A percentile compares a stretch with the other conserved stretches of the same genome.
Evolutionary conservation across 2,113 vertebrate genomes (phyloP).

Genomic region (Lophochroa leadbeateri): DNA sequence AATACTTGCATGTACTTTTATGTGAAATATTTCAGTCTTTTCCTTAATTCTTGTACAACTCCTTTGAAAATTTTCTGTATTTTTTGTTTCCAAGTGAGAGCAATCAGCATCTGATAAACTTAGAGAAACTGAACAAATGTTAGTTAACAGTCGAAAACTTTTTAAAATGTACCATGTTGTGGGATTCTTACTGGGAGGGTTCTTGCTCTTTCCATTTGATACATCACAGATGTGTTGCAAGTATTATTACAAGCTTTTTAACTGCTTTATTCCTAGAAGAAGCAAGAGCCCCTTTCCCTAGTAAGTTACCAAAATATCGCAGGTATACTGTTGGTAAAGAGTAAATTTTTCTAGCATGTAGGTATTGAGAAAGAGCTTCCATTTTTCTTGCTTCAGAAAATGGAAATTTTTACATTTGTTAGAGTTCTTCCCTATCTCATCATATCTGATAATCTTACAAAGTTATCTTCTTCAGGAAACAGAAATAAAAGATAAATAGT

Average conservation of each 20-base stretch:
- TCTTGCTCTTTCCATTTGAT: background rate
- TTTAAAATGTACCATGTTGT: background rate
- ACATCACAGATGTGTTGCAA: background rate
- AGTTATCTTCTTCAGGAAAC: background rate
- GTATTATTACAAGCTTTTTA: background rate
- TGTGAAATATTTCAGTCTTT: background rate
- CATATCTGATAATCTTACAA: background rate
- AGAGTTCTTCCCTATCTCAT: background rate
- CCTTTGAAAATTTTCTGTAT: background rate
- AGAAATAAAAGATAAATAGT: background rate
- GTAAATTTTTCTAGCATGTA: background rate
- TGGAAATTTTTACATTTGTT: background rate
- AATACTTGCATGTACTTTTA: conserved; percentile 32
- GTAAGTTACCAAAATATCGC: background rate
- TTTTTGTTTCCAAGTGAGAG: background rate
- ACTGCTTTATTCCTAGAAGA: background rate
- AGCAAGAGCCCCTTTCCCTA: background rate
- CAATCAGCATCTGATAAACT: background rate
- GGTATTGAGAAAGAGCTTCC: background rate
- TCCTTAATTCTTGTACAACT: background rate
- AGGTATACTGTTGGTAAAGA: background rate
- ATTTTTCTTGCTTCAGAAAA: background rate
- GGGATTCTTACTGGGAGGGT: background rate
- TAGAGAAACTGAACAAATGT: background rate
- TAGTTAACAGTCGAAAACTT: background rate